Base-by-base conservation (phyloP, 35 echinoderm and acorn worm genomes). In the Heliocidaris tuberculata region DNA sequence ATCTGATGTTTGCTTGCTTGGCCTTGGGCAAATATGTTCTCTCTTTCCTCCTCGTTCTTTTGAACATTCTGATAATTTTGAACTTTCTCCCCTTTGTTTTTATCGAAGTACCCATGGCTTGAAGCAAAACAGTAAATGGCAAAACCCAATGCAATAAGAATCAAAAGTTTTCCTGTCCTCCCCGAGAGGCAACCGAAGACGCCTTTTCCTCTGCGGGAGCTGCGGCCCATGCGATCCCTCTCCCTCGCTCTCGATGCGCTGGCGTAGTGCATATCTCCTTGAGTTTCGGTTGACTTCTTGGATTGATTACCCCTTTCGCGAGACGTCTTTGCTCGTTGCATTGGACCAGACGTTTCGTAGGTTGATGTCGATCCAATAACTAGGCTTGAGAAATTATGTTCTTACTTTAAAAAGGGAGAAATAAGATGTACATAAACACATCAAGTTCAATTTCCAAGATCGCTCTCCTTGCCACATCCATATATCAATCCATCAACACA, bases 201-300 rank as follows among this genome's bases (percentile, higher is more conserved):
- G 29, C 91, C 91, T 1, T n/a, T 32, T 49, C 47, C 27, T 11
- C 50, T 59, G 17, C 91, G 12, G 47, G n/a, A 48, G 91, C 48
- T 93, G 13, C 29, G 31, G 91, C 91, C 32, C 29, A n/a, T 48
- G 85, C 87, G 93, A 29, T 85, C 70, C 30, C 95, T 61, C 17
- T 93, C 48, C 92, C 93, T 48, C 59, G 95, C 93, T 52, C 60
- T 48, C 15, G 95, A 96, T 48, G 94, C 86, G 85, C 86, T 96
- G 29, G 93, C 93, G 93, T 90, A 96, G 21, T 96, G 95, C 95
- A 96, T 96, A 90, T 93, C 32, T 32, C 50, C 29, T 94, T 89
- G 19, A 89, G 12, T 19, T 89, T 89, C 15, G 32, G 12, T 89
- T 17, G 87, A 89, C 32, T 32, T 32, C 31, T 32, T 27, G 32